These are phyloP conservation scores for Drosophila funebris DNA, from an alignment of 1,140 invertebrate species.

Conservation along the genomic window DNA sequence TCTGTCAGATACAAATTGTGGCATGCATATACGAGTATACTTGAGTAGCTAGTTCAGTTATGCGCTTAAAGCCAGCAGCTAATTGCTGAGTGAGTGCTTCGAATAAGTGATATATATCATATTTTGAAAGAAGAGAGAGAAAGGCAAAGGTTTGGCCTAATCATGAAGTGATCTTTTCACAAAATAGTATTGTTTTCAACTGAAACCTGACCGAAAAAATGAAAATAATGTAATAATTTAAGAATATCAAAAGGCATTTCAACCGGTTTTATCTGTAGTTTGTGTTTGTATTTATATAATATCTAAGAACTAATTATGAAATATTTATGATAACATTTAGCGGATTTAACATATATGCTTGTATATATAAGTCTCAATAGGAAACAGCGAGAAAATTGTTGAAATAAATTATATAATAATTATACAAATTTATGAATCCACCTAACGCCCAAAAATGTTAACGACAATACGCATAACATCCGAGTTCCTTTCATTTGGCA, in stretches of 20 bases:
- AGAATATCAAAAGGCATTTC: background rate
- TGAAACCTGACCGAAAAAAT: background rate
- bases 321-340: too few relatives aligned
- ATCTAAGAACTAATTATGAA: too few relatives aligned
- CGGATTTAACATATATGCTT: background rate
- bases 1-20: slow-evolving; percentile 48
- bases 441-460: slow-evolving; percentile 45
- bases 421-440: slow-evolving; percentile 35
- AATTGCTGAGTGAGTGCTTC: slow-evolving; percentile 54
- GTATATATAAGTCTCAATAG: too few relatives aligned
- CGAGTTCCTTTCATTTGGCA: slow-evolving; percentile 65
- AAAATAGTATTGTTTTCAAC: background rate
- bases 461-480: slow-evolving; percentile 13
- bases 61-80: slow-evolving; percentile 5
- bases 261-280: slow-evolving; percentile 7
- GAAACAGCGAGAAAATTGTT: slow-evolving; percentile 7
- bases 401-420: slow-evolving; percentile 13
- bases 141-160: background rate
- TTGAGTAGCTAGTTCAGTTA: slow-evolving; percentile 40
- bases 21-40: background rate
- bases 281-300: background rate
- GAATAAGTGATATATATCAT: slow-evolving; percentile 10
- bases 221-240: background rate
- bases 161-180: background rate
- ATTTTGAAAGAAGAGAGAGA: background rate